These are phyloP conservation scores for Eidolon helvum DNA, from an alignment of 2,113 vertebrate species.

Conservation along the genomic window DNA sequence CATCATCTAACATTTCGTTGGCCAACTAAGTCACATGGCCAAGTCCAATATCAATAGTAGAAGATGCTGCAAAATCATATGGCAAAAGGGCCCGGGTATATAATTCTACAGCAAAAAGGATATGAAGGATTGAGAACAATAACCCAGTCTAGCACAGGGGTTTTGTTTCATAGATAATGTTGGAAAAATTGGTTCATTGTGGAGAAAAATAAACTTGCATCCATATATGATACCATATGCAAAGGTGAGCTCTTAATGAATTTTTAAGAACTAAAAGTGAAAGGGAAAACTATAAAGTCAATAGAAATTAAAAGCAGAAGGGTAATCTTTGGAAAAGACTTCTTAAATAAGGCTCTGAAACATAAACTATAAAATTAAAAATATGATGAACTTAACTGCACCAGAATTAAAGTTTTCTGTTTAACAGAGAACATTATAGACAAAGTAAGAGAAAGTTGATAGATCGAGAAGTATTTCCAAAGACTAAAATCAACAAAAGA, in stretches of 20 bases:
- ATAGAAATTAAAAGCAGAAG: constrained; percentile 38
- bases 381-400: not conserved
- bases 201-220: not conserved
- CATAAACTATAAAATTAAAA: constrained; percentile 43
- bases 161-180: not conserved
- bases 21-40: not conserved
- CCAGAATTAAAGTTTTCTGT: constrained; percentile 47
- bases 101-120: not conserved
- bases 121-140: not conserved
- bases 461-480: constrained; percentile 33
- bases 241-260: not conserved
- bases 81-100: not conserved
- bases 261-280: constrained; percentile 8
- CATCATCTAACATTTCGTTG: not conserved
- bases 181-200: not conserved
- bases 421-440: constrained; percentile 14
- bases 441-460: constrained; percentile 29
- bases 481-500: constrained; percentile 3
- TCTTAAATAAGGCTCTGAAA: constrained; percentile 11
- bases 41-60: not conserved
- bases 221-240: not conserved
- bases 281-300: not conserved
- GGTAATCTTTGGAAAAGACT: not conserved
- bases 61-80: not conserved
- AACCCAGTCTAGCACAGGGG: not conserved